Evolutionary conservation across 2,113 vertebrate genomes (phyloP).

Genomic region (Crotalus horridus): DNA sequence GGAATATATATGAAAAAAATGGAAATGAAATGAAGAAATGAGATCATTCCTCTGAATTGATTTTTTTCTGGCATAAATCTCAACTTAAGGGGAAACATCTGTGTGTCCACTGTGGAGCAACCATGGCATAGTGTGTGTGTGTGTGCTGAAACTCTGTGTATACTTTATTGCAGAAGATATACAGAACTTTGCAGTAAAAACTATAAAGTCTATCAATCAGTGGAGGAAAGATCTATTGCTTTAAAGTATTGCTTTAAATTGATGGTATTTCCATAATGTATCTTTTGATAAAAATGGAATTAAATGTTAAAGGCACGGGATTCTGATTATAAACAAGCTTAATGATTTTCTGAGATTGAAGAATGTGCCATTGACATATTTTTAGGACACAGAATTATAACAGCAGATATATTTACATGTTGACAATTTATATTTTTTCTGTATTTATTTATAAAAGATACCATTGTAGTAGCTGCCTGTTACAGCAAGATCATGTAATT

Average conservation of each 20-base stretch:
- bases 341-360: slow-evolving; percentile 43
- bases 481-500: neutral
- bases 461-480: slow-evolving; percentile 36
- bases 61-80: neutral
- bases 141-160: neutral
- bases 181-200: neutral
- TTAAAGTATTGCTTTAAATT: neutral
- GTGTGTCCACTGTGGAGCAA: neutral
- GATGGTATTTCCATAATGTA: neutral
- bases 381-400: slow-evolving; percentile 16
- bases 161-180: neutral
- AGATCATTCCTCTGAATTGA: neutral
- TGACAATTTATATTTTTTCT: slow-evolving; percentile 41
- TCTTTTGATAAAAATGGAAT: neutral
- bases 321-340: slow-evolving; percentile 31
- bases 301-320: slow-evolving; percentile 13
- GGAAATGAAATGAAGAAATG: neutral
- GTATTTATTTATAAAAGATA: slow-evolving; percentile 40
- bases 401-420: slow-evolving; percentile 24
- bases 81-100: no score
- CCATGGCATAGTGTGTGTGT: neutral
- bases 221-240: neutral
- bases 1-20: no score
- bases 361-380: slow-evolving; percentile 42
- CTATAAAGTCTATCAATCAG: neutral